Percentiles rank a stretch among this genome's conserved stretches.
phyloP scores from a whole-genome alignment of 1,140 invertebrate genomes.

The Sweltsa coloradensis region DNA sequence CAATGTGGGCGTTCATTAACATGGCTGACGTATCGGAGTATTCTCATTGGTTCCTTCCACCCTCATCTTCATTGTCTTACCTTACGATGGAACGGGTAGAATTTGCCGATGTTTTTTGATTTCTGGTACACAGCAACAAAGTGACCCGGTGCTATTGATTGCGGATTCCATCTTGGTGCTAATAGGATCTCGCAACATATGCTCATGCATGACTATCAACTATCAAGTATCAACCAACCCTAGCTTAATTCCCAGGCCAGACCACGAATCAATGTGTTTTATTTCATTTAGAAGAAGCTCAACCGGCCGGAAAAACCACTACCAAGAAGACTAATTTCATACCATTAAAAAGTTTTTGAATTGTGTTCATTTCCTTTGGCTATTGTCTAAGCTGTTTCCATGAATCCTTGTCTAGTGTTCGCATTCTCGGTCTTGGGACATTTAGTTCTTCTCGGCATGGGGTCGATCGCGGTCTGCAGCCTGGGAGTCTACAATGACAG shows the following conservation, averaged over 20 bases:
- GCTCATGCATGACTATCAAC: too few relatives aligned
- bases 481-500: background rate
- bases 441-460: background rate
- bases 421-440: background rate
- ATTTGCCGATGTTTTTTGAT: background rate
- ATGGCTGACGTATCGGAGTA: conserved; percentile 32
- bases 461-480: too few relatives aligned
- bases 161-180: background rate
- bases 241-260: too few relatives aligned
- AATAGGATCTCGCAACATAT: too few relatives aligned
- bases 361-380: background rate
- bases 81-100: background rate
- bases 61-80: conserved; percentile 18
- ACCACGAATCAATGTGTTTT: too few relatives aligned
- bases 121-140: background rate
- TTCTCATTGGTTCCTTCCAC: conserved; percentile 30
- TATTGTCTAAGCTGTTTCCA: background rate
- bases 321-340: too few relatives aligned
- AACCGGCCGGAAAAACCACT: too few relatives aligned
- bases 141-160: background rate
- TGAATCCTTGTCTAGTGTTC: background rate
- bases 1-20: conserved; percentile 35
- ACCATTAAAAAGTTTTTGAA: too few relatives aligned
- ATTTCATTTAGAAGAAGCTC: too few relatives aligned
- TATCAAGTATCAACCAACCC: too few relatives aligned